These are phyloP conservation scores for Rhea pennata DNA, from an alignment of 2,113 vertebrate genomes.

Conservation along the genomic window DNA sequence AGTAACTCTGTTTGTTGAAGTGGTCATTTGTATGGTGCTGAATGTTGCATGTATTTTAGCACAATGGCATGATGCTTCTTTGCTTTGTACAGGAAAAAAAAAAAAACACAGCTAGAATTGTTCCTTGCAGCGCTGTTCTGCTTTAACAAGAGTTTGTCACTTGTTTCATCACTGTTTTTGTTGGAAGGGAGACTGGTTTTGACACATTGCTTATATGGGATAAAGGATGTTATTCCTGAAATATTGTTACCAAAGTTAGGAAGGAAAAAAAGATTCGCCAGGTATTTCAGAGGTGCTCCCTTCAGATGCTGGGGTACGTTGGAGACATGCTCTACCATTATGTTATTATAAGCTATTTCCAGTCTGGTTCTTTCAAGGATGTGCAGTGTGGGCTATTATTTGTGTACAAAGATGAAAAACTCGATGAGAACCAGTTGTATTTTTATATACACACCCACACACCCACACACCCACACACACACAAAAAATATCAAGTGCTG, in stretches of 20 bases:
- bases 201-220: not conserved
- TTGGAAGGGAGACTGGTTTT: not conserved
- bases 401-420: not conserved
- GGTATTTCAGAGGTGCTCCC: not conserved
- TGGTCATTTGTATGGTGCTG: not conserved
- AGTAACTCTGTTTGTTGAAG: not conserved
- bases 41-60: slow-evolving; percentile 12
- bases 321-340: not conserved
- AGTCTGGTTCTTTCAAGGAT: not conserved
- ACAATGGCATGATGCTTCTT: slow-evolving; percentile 37
- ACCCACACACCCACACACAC: too few relatives aligned
- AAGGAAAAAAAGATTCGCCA: not conserved
- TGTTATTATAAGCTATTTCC: not conserved
- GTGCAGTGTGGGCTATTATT: not conserved
- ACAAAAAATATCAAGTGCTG: not conserved
- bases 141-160: not conserved
- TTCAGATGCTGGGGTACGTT: not conserved
- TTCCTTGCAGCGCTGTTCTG: not conserved
- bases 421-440: not conserved
- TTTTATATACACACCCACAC: not conserved
- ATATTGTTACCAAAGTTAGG: not conserved
- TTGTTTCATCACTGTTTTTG: fast-evolving
- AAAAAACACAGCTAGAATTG: not conserved
- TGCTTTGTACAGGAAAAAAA: slow-evolving; percentile 2
- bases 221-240: not conserved